Percentiles rank a stretch among this genome's conserved stretches.
These are phyloP conservation scores for Eristalis tenax DNA, from an alignment of 2,888 invertebrate species.

Conservation along the genomic window DNA sequence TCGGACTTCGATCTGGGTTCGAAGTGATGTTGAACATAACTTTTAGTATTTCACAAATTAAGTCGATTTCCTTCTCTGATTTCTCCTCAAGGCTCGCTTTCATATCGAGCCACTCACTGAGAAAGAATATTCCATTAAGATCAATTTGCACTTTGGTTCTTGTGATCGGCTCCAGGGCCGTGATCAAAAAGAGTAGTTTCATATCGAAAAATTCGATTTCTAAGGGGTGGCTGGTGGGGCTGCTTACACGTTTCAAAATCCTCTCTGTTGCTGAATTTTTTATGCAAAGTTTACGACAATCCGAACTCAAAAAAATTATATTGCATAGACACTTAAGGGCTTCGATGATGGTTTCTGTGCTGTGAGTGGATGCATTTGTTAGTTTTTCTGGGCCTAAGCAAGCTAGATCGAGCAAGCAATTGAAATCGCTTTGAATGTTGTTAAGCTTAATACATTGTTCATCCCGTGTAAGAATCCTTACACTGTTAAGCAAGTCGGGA, in stretches of 20 bases:
- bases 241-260: conserved; percentile 87
- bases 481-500: conserved; percentile 78
- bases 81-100: conserved; percentile 82
- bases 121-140: conserved; percentile 86
- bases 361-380: conserved; percentile 56
- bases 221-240: conserved; percentile 75
- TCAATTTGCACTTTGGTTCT: conserved; percentile 86
- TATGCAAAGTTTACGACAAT: conserved; percentile 84
- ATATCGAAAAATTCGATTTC: conserved; percentile 91
- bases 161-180: conserved; percentile 89
- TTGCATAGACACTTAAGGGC: conserved; percentile 95
- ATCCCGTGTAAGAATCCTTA: conserved; percentile 86
- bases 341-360: conserved; percentile 85
- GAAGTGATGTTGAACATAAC: conserved; percentile 89
- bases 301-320: conserved; percentile 89
- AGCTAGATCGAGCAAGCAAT: conserved; percentile 86
- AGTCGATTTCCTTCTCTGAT: conserved; percentile 84
- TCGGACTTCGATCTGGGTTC: conserved; percentile 81
- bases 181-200: conserved; percentile 93
- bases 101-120: conserved; percentile 86
- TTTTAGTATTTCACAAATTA: conserved; percentile 89
- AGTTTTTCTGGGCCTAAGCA: conserved; percentile 82
- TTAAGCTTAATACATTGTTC: conserved; percentile 86
- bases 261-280: conserved; percentile 86
- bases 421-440: conserved; percentile 87